Conservation (phyloP, 1,140 invertebrate species). For the Stegodyphus mimosarum region DNA sequence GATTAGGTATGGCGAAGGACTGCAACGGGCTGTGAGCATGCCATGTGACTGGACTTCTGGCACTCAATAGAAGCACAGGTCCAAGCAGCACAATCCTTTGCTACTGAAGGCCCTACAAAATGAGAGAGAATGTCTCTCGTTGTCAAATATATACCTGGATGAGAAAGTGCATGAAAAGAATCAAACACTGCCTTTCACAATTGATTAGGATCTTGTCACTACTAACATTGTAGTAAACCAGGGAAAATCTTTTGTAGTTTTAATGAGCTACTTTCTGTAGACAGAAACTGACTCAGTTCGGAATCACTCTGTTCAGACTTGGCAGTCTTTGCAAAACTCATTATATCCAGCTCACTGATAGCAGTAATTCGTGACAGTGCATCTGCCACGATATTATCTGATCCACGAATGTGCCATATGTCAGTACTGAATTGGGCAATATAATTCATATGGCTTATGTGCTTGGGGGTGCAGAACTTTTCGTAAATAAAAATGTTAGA, state of each 20-base stretch:
- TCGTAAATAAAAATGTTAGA: no score
- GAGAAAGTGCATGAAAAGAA: conserved; percentile 18
- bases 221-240: not conserved
- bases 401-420: conserved; percentile 66
- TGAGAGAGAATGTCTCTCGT: not conserved
- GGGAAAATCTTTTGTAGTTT: no score
- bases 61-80: conserved; percentile 16
- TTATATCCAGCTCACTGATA: no score
- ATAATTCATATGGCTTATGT: conserved; percentile 65
- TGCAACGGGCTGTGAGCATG: conserved; percentile 13
- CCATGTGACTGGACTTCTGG: conserved; percentile 32
- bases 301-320: no score
- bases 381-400: conserved; percentile 64
- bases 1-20: not conserved
- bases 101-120: conserved; percentile 34
- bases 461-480: not conserved
- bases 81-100: not conserved
- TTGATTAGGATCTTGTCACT: not conserved
- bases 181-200: not conserved
- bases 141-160: conserved; percentile 31
- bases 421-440: conserved; percentile 68
- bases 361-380: conserved; percentile 30
- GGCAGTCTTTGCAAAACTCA: no score
- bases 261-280: no score
- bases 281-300: no score